phyloP scores from a whole-genome alignment of 2,797 vertebrate genomes.

The Ispidina picta region DNA sequence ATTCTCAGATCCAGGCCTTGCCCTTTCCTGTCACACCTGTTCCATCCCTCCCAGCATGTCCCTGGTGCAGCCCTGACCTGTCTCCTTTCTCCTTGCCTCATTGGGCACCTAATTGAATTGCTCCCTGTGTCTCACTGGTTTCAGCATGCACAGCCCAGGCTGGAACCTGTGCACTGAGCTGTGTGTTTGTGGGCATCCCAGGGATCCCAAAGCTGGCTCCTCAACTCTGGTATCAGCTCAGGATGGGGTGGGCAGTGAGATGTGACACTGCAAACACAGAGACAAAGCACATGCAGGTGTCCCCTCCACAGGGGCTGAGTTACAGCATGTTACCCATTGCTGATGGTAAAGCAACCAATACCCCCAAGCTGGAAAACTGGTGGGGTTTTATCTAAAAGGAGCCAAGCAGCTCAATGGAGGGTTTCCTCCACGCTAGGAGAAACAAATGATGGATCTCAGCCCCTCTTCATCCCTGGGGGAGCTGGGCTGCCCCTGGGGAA shows the following conservation, averaged over 20 bases:
- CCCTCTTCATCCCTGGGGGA: neutral
- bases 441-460: neutral
- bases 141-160: neutral
- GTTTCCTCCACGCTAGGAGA: neutral
- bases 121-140: neutral
- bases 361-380: neutral
- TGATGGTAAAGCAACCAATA: neutral
- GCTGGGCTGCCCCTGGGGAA: neutral
- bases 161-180: neutral
- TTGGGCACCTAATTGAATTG: neutral
- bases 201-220: neutral
- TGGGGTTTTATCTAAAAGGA: neutral
- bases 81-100: neutral
- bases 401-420: neutral
- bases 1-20: neutral
- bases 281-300: neutral
- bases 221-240: neutral
- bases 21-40: neutral
- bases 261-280: accelerated
- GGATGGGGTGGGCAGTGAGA: neutral
- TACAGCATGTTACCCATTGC: neutral
- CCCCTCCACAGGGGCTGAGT: neutral
- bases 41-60: neutral
- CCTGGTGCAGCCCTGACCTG: accelerated
- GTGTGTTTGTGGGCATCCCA: accelerated